Evolutionary conservation across 2,797 vertebrate species (phyloP).

Genomic region (Semaprochilodus insignis): DNA sequence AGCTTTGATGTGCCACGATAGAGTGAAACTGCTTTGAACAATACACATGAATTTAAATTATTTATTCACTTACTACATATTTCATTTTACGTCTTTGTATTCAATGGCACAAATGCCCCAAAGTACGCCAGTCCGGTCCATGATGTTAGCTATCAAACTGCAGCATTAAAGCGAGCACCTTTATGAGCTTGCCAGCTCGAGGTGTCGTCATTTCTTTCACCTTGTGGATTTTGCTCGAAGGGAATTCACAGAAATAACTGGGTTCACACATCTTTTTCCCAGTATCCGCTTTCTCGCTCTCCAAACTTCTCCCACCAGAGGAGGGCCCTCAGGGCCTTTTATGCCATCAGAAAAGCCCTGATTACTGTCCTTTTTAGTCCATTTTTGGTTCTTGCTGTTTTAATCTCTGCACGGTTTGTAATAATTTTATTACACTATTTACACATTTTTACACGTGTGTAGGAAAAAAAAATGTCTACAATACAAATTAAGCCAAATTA

Average conservation of each 20-base stretch:
- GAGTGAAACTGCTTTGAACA: not conserved
- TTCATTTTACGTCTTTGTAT: constrained; percentile 11
- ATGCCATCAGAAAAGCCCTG: not conserved
- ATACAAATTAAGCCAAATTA: too few relatives aligned
- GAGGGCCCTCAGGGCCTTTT: not conserved
- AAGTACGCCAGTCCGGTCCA: not conserved
- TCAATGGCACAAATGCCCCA: not conserved
- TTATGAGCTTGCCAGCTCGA: not conserved
- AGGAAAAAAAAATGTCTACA: too few relatives aligned
- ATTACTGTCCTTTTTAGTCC: not conserved
- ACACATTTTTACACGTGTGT: not conserved
- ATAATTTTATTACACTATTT: not conserved
- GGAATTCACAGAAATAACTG: not conserved
- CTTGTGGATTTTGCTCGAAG: not conserved
- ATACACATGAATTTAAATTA: not conserved
- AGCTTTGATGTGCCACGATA: not conserved
- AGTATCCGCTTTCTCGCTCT: not conserved
- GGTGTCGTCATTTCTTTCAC: not conserved
- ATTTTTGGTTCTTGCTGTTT: not conserved
- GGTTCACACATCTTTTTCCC: not conserved
- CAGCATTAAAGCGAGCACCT: not conserved
- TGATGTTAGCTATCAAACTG: not conserved
- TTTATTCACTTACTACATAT: not conserved
- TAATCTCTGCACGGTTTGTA: not conserved
- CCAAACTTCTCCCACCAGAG: not conserved